Base-by-base conservation (phyloP, 2,888 invertebrate genomes). In the Sarcophaga caerulescens region DNA sequence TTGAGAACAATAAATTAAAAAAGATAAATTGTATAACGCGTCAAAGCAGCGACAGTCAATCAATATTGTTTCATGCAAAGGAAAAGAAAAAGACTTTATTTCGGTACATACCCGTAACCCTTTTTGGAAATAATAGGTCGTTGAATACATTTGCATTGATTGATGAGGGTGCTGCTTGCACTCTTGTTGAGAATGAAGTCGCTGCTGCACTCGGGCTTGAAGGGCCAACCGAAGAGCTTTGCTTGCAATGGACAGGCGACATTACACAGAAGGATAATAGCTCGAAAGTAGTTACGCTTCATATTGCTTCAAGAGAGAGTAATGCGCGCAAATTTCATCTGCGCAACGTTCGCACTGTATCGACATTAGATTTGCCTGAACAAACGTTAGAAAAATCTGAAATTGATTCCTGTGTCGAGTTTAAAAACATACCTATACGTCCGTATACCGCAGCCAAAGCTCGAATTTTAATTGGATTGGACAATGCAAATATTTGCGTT, bases 191-290 rank as follows among this genome's bases (percentile, higher is more conserved):
- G 83, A 52, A 73, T 3, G 65, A 77, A 14, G 52, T 87, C 14
- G 85, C 85, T 5, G 35, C 19, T 4, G 69, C 85, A 8, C 71
- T 87, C 8, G 87, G 74, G 3, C 25, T 87, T 14, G 73, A 84
- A 11, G 87, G 85, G 2, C 84, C 77, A 12, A 25, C 66, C 8
- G 69, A 59, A 47, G 84, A 87, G 35, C 63, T 87, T 1, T 85
- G 81, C 12, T 74, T 88, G 4, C 80, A 77, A n/a, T 88, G 87
- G 87, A 87, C 87, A 12, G 78, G 84, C n/a, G 87, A 87, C 10
- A 87, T 88, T 62, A 87, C 84, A 8, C 85, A 88, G 70, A 82
- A 52, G 14, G 47, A 47, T 12, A 14, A 14, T 19, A 60, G 14
- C 4, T 47, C 47, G 14, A 47, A 47, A 47, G 14, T 47, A 47